These are phyloP conservation scores for Ichneumoninae sp. DNA, from an alignment of 2,888 invertebrate species.

Conservation along the genomic window DNA sequence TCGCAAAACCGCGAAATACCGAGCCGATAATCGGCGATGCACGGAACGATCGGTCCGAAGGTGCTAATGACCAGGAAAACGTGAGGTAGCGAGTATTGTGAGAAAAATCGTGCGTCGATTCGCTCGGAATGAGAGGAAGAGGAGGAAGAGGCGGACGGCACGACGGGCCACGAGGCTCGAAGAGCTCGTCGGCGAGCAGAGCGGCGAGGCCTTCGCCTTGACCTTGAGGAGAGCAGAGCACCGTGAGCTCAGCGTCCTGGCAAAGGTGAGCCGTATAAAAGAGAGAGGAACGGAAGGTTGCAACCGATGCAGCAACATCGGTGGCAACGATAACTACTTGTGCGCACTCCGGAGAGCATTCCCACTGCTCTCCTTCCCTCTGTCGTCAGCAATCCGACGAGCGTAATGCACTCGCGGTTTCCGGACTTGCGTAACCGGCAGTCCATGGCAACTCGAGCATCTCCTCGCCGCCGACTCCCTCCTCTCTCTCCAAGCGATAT, in stretches of 20 bases:
- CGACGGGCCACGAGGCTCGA: slow-evolving; percentile 68
- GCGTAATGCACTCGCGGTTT: slow-evolving; percentile 75
- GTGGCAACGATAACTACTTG: slow-evolving; percentile 2
- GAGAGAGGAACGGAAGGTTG: slow-evolving; percentile 60
- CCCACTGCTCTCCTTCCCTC: slow-evolving; percentile 43
- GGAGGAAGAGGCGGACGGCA: slow-evolving; percentile 50
- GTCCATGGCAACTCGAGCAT: slow-evolving; percentile 2
- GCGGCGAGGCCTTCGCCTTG: slow-evolving; percentile 77
- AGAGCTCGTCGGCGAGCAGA: slow-evolving; percentile 33
- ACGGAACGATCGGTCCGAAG: slow-evolving; percentile 29
- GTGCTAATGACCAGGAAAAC: slow-evolving; percentile 50
- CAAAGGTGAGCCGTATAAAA: slow-evolving; percentile 72
- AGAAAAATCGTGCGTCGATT: slow-evolving; percentile 42
- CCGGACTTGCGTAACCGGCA: slow-evolving; percentile 76
- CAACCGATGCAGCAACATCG: slow-evolving; percentile 2
- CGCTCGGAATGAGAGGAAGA: slow-evolving; percentile 39
- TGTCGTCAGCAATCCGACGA: slow-evolving; percentile 55
- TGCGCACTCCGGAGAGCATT: slow-evolving; percentile 1
- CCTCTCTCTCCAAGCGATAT: neutral
- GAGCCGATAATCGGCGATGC: neutral
- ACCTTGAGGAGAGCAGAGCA: slow-evolving; percentile 73
- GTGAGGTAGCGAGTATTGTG: slow-evolving; percentile 34
- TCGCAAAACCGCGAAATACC: slow-evolving; percentile 1
- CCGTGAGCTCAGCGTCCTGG: slow-evolving; percentile 76
- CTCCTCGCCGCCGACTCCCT: neutral